phyloP scores from a whole-genome alignment of 1,140 invertebrate genomes.

The Drosophila murphyi region DNA sequence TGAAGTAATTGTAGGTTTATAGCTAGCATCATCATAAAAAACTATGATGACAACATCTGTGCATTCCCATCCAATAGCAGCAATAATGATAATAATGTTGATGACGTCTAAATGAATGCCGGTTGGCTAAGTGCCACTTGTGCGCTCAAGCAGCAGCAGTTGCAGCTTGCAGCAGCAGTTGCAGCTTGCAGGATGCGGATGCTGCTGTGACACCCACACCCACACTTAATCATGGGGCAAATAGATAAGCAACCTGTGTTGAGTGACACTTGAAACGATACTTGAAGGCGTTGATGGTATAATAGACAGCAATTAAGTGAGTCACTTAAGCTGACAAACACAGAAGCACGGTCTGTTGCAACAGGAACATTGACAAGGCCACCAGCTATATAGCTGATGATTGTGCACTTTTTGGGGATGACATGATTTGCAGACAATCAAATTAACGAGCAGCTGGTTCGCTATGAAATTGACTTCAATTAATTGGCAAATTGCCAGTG shows the following conservation, averaged over 20 bases:
- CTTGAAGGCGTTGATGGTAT: conserved; percentile 76
- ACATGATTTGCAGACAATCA: conserved; percentile 12
- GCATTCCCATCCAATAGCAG: conserved; percentile 9
- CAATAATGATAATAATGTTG: conserved; percentile 34
- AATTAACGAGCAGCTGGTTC: conserved; percentile 9
- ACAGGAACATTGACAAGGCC: conserved; percentile 21
- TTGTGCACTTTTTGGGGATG: conserved; percentile 50
- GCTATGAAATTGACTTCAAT: conserved; percentile 25
- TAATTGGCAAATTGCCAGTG: conserved; percentile 20
- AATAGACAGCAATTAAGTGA: conserved; percentile 81
- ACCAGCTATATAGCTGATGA: conserved; percentile 12
- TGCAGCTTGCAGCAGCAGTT: conserved; percentile 57
- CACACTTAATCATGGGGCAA: conserved; percentile 20
- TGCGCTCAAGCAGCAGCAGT: conserved; percentile 44
- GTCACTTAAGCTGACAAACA: conserved; percentile 70
- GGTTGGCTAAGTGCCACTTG: conserved; percentile 60
- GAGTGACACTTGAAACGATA: conserved; percentile 61
- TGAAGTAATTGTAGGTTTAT: conserved; percentile 73
- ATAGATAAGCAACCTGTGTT: conserved; percentile 50
- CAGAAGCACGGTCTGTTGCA: conserved; percentile 28
- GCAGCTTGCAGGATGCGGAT: conserved; percentile 71
- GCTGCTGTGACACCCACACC: conserved; percentile 43
- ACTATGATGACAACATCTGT: conserved; percentile 36
- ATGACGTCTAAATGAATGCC: conserved; percentile 43
- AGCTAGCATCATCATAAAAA: conserved; percentile 58